Evolutionary conservation across 2,888 invertebrate genomes (phyloP).

Genomic region (Hololepta plana): DNA sequence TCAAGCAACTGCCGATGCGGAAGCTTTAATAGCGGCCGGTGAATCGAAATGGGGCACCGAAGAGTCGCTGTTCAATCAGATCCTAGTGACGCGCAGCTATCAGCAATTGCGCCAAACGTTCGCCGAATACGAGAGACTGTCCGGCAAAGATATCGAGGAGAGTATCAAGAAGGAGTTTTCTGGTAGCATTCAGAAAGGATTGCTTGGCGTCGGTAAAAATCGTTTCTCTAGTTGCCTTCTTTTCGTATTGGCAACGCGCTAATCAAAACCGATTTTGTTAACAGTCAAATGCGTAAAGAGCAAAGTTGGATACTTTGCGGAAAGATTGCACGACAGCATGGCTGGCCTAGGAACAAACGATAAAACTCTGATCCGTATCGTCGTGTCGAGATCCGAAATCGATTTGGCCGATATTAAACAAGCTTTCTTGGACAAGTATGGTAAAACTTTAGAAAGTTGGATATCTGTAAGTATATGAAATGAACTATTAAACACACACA

Average conservation of each 20-base stretch:
- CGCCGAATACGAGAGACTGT: constrained; percentile 63
- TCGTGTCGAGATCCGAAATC: constrained; percentile 80
- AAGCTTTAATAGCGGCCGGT: constrained; percentile 56
- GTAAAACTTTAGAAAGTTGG: constrained; percentile 68
- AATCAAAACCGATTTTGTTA: constrained; percentile 2
- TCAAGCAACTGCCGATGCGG: constrained; percentile 67
- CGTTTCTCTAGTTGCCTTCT: too few species aligned
- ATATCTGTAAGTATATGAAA: constrained; percentile 63
- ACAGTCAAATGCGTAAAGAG: constrained; percentile 77
- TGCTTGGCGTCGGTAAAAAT: constrained; percentile 67
- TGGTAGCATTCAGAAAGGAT: constrained; percentile 68
- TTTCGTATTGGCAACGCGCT: neutral
- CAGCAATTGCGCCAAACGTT: constrained; percentile 75
- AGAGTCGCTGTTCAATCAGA: constrained; percentile 72
- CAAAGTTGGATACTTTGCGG: constrained; percentile 82
- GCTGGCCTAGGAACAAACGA: constrained; percentile 83
- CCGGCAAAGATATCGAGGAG: constrained; percentile 69
- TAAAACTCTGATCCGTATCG: constrained; percentile 76
- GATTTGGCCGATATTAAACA: constrained; percentile 86
- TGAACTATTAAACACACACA: too few species aligned
- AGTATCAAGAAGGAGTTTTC: constrained; percentile 80
- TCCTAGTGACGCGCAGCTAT: constrained; percentile 74
- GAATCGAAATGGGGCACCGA: constrained; percentile 83
- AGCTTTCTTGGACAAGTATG: constrained; percentile 68
- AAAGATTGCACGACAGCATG: constrained; percentile 79